Evolutionary conservation across 2,888 invertebrate genomes (phyloP), one percentile per base, ranked within the genome.

Genomic region (Lamellibrachia columna): DNA sequence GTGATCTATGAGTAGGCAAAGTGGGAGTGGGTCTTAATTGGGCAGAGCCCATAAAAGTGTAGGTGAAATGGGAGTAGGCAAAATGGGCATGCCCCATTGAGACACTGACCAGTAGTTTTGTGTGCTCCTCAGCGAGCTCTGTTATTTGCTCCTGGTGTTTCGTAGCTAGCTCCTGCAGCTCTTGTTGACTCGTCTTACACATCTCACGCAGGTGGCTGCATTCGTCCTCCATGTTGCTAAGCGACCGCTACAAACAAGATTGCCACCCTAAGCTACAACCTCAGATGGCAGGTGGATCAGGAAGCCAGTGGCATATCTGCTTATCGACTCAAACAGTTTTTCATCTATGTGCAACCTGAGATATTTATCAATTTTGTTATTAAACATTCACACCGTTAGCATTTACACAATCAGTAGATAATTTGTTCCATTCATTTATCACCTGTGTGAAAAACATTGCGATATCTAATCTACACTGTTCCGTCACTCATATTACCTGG

Each of bases 191-290:
- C 90, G 95, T 94, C 92, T 97, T 97, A 94, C 97, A 97, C 95
- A 97, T 97, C 94, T 97, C 97, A 93, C 97, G 97, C 93, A 98
- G 96, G 94, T 98, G 97, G 91, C 97, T 96, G 94, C 97, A 97
- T 96, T 98, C 98, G 94, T 98, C 97, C 96, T 98, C 98, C n/a
- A 98, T 97, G 93, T 97, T 97, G 92, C 97, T 97, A 94, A 97
- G 95, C 6, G 97, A 97, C 93, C 96, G 95, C 96, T 97, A 94
- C 4, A 94, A 94, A 93, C 93, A 93, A 52, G 53, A 91, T 90
- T 52, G 75, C n/a, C 3, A 40, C n/a, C n/a, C 6, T 75, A 3
- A 75, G 6, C 75, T 22, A 15, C 75, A 15, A 75, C 75, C 15
- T n/a, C 75, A 75, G 22, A 75, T 75, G 4, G 52, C 75, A 52